These are phyloP conservation scores for Hypomesus transpacificus DNA, from an alignment of 2,113 vertebrate species.

Conservation along the genomic window DNA sequence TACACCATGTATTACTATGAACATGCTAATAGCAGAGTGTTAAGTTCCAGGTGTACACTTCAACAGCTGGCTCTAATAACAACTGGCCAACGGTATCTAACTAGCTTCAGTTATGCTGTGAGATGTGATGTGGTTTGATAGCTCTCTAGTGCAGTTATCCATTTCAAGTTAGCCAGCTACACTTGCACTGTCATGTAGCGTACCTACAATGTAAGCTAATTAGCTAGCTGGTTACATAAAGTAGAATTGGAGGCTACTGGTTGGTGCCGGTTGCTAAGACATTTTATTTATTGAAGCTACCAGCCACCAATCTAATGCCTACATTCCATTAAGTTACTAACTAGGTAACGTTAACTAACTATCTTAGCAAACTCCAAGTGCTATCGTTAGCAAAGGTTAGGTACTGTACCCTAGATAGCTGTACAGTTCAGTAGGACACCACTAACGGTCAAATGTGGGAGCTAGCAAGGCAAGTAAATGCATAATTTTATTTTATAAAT, in stretches of 20 bases:
- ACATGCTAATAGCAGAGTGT: too few species aligned
- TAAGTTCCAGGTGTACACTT: too few species aligned
- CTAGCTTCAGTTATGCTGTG: background rate
- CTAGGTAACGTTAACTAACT: slow-evolving; percentile 19
- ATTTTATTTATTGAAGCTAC: background rate
- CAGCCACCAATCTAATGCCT: slow-evolving; percentile 21
- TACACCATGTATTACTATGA: too few species aligned
- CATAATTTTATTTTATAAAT: too few species aligned
- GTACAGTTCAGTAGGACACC: slow-evolving; percentile 41
- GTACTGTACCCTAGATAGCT: slow-evolving; percentile 26
- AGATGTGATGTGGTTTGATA: slow-evolving; percentile 2
- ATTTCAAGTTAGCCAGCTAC: slow-evolving; percentile 2
- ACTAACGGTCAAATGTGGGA: slow-evolving; percentile 56
- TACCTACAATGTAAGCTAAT: too few species aligned
- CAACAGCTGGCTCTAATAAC: too few species aligned
- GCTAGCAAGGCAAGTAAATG: background rate
- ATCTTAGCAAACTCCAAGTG: background rate
- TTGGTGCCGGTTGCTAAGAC: too few species aligned
- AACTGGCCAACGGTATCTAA: too few species aligned
- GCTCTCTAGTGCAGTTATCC: background rate
- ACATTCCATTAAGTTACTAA: slow-evolving; percentile 16
- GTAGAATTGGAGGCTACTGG: too few species aligned
- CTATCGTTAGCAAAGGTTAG: background rate
- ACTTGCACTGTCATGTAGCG: slow-evolving; percentile 25
- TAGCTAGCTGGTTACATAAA: too few species aligned